Conservation (phyloP, 1,140 invertebrate genomes). For the Papilio polyxenes region DNA sequence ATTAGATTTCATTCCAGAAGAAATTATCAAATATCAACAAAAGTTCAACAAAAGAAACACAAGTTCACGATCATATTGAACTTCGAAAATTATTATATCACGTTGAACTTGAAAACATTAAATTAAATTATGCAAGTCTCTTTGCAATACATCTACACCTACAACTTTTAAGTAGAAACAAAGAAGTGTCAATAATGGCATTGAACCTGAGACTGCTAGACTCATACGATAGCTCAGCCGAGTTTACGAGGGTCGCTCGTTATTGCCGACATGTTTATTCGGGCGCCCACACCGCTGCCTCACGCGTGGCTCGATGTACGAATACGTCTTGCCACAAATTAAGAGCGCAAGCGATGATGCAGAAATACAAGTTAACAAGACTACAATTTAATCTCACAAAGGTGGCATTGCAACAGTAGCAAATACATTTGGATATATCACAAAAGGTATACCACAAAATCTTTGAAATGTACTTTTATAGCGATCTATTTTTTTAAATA, state of each 20-base stretch:
- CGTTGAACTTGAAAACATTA: not conserved
- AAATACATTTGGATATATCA: no score
- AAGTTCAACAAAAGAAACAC: not conserved
- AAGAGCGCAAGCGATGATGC: conserved; percentile 46
- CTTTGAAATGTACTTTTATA: no score
- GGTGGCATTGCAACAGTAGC: no score
- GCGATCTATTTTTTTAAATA: no score
- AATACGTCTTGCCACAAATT: conserved; percentile 43
- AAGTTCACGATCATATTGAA: not conserved
- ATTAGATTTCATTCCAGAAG: not conserved
- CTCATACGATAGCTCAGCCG: conserved; percentile 48
- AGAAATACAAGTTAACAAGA: no score
- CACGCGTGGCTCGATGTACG: conserved; percentile 65
- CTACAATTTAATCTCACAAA: no score
- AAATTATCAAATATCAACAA: no score
- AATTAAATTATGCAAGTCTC: not conserved
- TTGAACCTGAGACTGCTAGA: conserved; percentile 56
- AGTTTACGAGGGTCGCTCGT: conserved; percentile 65
- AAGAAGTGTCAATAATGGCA: conserved; percentile 53
- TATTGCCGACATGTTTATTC: conserved; percentile 71
- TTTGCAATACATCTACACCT: not conserved
- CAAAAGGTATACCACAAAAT: no score
- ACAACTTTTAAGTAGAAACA: conserved; percentile 28
- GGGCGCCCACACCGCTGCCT: conserved; percentile 65
- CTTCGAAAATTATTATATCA: not conserved